These are phyloP conservation scores for Stenotaenia linearis DNA, from an alignment of 2,888 invertebrate species.

Conservation along the genomic window DNA sequence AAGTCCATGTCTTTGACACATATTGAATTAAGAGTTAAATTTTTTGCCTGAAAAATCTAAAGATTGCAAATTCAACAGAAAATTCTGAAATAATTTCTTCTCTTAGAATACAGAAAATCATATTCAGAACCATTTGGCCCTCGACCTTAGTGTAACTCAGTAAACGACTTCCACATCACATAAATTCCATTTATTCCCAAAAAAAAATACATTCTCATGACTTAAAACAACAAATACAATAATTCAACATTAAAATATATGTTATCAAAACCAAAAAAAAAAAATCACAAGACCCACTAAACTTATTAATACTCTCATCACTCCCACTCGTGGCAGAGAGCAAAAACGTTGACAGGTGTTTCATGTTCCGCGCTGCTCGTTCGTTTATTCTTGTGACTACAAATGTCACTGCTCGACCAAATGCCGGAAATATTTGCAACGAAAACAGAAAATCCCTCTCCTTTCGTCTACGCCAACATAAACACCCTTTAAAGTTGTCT, in stretches of 20 bases:
- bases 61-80: too few relatives aligned
- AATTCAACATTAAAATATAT: neutral
- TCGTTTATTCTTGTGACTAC: slow-evolving; percentile 16
- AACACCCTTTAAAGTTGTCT: too few relatives aligned
- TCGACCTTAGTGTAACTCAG: slow-evolving; percentile 13
- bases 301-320: neutral
- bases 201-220: too few relatives aligned
- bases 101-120: too few relatives aligned
- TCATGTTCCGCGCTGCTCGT: slow-evolving; percentile 7
- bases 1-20: too few relatives aligned
- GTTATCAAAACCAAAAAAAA: neutral
- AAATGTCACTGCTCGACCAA: slow-evolving; percentile 8
- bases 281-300: neutral
- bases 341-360: neutral
- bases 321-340: neutral
- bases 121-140: too few relatives aligned
- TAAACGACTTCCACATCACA: neutral
- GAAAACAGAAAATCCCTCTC: neutral
- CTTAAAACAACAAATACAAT: neutral
- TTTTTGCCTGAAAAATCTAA: too few relatives aligned
- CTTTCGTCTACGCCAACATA: neutral
- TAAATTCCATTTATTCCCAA: neutral
- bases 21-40: too few relatives aligned
- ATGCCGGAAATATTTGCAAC: slow-evolving; percentile 5
- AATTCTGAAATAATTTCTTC: too few relatives aligned